phyloP scores from a whole-genome alignment of 2,113 vertebrate species.

The Ovibos moschatus region DNA sequence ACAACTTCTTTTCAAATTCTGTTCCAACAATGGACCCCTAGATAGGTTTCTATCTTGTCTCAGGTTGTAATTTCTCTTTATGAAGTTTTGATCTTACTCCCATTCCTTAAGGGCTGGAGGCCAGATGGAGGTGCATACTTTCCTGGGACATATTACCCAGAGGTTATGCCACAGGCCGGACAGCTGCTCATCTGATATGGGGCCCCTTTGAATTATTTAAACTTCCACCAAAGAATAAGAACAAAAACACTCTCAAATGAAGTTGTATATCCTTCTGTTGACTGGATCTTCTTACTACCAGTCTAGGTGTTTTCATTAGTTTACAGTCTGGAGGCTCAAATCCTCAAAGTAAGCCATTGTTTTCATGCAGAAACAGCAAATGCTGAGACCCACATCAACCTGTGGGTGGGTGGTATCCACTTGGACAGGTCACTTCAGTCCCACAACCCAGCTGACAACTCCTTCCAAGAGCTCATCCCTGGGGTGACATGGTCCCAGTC shows the following conservation, averaged over 20 bases:
- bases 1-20: not conserved
- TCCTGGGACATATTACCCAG: not conserved
- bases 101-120: not conserved
- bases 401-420: not conserved
- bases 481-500: not conserved
- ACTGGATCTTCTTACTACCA: not conserved
- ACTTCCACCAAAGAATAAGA: not conserved
- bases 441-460: not conserved
- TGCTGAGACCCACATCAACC: not conserved
- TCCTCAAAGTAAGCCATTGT: not conserved
- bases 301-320: not conserved
- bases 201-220: not conserved
- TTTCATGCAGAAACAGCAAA: not conserved
- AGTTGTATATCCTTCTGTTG: not conserved
- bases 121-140: not conserved
- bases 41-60: not conserved
- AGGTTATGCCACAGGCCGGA: not conserved
- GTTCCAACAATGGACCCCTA: not conserved
- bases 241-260: not conserved
- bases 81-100: not conserved
- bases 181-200: not conserved
- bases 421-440: too few species aligned
- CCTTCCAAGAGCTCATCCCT: not conserved
- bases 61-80: not conserved
- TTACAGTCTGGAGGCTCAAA: not conserved